These are phyloP conservation scores for Ligdia adustata DNA, from an alignment of 2,888 invertebrate genomes.

Conservation along the genomic window DNA sequence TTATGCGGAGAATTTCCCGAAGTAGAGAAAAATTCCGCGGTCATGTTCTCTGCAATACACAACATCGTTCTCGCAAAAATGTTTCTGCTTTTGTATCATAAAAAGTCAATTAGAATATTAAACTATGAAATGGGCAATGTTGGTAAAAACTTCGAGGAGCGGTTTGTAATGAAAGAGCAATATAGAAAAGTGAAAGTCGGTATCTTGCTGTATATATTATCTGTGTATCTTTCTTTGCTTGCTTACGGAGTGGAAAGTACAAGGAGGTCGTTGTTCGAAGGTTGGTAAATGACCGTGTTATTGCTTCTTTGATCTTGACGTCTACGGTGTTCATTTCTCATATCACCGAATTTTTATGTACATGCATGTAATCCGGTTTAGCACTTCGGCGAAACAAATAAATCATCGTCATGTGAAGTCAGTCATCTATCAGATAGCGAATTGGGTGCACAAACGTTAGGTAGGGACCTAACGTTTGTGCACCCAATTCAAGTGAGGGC, in stretches of 20 bases:
- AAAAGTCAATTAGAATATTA: conserved; percentile 64
- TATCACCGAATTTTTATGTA: conserved; percentile 17
- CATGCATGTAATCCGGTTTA: not conserved
- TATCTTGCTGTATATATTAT: conserved; percentile 57
- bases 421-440: conserved; percentile 21
- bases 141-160: conserved; percentile 61
- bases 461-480: not conserved
- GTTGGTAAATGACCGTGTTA: conserved; percentile 41
- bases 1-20: conserved; percentile 64
- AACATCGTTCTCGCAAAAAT: conserved; percentile 70
- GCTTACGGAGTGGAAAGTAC: conserved; percentile 69
- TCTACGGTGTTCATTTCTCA: conserved; percentile 21
- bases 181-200: conserved; percentile 63
- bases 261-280: conserved; percentile 59
- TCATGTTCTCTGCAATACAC: conserved; percentile 73
- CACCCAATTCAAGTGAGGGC: too few relatives aligned
- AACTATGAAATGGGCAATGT: conserved; percentile 66
- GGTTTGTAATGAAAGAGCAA: conserved; percentile 60
- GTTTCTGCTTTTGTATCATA: conserved; percentile 65
- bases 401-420: conserved; percentile 28
- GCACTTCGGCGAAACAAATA: conserved; percentile 25
- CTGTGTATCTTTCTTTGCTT: conserved; percentile 65
- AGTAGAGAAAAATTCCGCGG: conserved; percentile 71
- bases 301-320: conserved; percentile 21
- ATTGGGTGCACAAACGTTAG: conserved; percentile 12